phyloP scores from a whole-genome alignment of 2,797 vertebrate genomes.

The Pipistrellus kuhlii region DNA sequence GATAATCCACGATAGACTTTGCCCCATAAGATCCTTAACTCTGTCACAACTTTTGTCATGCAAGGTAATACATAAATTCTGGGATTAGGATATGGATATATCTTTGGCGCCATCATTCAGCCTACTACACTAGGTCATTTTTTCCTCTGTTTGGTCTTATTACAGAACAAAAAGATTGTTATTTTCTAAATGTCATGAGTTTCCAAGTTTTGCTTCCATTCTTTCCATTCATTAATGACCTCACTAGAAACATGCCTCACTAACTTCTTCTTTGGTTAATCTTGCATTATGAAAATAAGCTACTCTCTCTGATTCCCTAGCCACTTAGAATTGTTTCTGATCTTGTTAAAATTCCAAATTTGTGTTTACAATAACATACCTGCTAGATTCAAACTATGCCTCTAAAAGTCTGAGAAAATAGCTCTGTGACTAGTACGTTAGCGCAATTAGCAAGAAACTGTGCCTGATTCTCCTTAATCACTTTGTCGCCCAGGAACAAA shows the following conservation, averaged over 20 bases:
- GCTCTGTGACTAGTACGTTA: not conserved
- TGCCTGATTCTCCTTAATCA: not conserved
- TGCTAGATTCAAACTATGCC: not conserved
- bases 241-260: slow-evolving; percentile 7
- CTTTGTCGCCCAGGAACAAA: not conserved
- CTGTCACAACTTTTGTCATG: not conserved
- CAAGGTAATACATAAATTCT: not conserved
- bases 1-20: not conserved
- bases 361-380: not conserved
- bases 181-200: not conserved
- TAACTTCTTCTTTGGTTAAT: not conserved
- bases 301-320: not conserved
- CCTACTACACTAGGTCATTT: not conserved
- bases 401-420: not conserved
- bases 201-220: not conserved
- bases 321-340: not conserved
- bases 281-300: not conserved
- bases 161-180: not conserved
- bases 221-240: not conserved
- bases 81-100: not conserved
- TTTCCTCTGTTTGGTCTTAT: not conserved
- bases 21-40: not conserved
- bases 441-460: not conserved
- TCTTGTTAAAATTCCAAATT: not conserved
- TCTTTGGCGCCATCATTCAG: not conserved